Conservation (phyloP, 2,888 invertebrate genomes). For the Dascillus cervinus region DNA sequence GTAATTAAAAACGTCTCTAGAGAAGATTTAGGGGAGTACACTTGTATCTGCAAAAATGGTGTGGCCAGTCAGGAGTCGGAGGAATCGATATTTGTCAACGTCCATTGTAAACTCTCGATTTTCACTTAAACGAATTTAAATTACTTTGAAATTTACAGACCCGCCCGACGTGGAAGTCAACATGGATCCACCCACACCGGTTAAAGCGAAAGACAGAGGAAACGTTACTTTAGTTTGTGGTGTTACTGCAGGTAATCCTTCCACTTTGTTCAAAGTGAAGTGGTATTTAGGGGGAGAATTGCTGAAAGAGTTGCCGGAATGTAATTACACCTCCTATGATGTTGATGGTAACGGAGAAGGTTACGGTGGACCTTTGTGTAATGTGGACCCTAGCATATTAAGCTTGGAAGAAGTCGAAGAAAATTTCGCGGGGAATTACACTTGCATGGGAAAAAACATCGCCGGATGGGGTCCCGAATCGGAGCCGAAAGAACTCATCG, state of each 20-base stretch:
- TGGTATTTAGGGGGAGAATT: conserved; percentile 82
- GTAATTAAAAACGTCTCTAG: conserved; percentile 69
- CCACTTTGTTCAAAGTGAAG: conserved; percentile 59
- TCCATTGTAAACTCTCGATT: conserved; percentile 83
- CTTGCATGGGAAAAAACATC: conserved; percentile 81
- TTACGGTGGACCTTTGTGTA: conserved; percentile 60
- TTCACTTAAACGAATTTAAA: no score
- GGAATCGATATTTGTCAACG: conserved; percentile 68
- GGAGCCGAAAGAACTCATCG: conserved; percentile 67
- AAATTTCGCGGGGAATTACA: conserved; percentile 88
- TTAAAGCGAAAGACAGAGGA: conserved; percentile 67
- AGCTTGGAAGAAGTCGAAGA: conserved; percentile 78
- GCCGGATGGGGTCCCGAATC: conserved; percentile 85
- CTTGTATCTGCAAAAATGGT: conserved; percentile 71
- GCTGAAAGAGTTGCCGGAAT: conserved; percentile 79
- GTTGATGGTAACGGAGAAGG: conserved; percentile 38
- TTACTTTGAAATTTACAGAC: no score
- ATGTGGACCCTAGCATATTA: conserved; percentile 79
- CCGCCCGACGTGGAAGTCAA: conserved; percentile 69
- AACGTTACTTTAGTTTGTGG: conserved; percentile 80
- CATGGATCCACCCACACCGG: conserved; percentile 69
- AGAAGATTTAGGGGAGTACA: conserved; percentile 77
- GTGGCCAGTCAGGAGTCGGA: conserved; percentile 70
- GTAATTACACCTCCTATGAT: conserved; percentile 48
- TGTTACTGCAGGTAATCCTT: conserved; percentile 73